phyloP scores from a whole-genome alignment of 2,888 invertebrate species.

The Lathronympha strigana region DNA sequence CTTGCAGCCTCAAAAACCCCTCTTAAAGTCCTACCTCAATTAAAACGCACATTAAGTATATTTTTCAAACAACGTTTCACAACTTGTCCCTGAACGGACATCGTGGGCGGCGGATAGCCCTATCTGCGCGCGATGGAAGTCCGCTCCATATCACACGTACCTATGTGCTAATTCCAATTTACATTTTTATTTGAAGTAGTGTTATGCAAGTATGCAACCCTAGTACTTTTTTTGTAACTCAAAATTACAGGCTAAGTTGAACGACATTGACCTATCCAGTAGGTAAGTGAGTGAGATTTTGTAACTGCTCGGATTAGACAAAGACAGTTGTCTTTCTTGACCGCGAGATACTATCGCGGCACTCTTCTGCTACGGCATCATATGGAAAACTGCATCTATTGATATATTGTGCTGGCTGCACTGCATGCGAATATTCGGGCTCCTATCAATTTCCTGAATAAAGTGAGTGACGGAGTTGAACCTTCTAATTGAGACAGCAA shows the following conservation, averaged over 20 bases:
- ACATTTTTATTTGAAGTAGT: background rate
- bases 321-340: no score
- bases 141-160: slow-evolving; percentile 56
- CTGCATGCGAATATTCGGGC: no score
- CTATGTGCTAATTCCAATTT: slow-evolving; percentile 18
- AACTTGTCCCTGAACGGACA: slow-evolving; percentile 53
- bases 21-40: background rate
- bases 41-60: slow-evolving; percentile 2
- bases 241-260: background rate
- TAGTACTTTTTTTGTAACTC: slow-evolving; percentile 1
- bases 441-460: no score
- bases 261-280: no score
- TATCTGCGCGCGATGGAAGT: slow-evolving; percentile 58
- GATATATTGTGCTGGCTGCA: no score
- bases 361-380: no score
- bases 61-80: slow-evolving; percentile 33
- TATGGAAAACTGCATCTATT: no score
- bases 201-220: background rate
- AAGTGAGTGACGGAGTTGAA: no score
- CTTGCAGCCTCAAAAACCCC: background rate
- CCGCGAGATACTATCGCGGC: no score
- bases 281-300: no score
- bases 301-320: no score
- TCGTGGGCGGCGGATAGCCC: slow-evolving; percentile 61
- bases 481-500: no score